Conservation (phyloP, 1,140 invertebrate genomes). For the Ruditapes philippinarum region DNA sequence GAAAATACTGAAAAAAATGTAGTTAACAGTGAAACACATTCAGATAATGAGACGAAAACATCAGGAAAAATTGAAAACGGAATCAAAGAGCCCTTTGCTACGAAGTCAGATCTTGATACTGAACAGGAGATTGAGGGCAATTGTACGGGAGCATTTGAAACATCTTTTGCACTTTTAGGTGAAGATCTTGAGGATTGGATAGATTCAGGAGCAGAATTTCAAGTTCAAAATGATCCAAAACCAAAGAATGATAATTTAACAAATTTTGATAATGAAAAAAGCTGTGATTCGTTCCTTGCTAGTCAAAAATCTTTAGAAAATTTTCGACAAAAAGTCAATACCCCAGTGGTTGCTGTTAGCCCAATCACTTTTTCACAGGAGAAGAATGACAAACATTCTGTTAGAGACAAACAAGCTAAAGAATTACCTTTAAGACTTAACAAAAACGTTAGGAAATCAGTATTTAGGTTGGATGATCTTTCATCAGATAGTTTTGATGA, state of each 20-base stretch:
- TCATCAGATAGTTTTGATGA: slow-evolving; percentile 58
- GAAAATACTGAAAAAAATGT: neutral
- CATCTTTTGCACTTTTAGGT: slow-evolving; percentile 47
- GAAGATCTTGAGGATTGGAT: slow-evolving; percentile 63
- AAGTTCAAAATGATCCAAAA: neutral
- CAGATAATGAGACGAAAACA: no score
- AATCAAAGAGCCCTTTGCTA: neutral
- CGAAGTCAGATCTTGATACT: neutral
- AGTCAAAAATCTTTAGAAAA: neutral
- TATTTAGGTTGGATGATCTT: slow-evolving; percentile 43
- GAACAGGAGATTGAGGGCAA: neutral
- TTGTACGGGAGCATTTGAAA: slow-evolving; percentile 14
- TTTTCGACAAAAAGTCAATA: neutral
- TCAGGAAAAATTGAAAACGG: no score
- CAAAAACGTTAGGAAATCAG: slow-evolving; percentile 34
- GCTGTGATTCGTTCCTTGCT: neutral
- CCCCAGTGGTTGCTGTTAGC: slow-evolving; percentile 17
- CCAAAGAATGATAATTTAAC: neutral
- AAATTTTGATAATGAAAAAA: neutral
- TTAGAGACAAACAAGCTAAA: neutral
- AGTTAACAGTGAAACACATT: neutral
- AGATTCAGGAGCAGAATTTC: neutral
- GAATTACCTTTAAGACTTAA: neutral
- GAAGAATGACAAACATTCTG: neutral
- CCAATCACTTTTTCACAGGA: slow-evolving; percentile 12